Evolutionary conservation across 2,113 vertebrate genomes (phyloP).

Genomic region (Rhinogobius similis): DNA sequence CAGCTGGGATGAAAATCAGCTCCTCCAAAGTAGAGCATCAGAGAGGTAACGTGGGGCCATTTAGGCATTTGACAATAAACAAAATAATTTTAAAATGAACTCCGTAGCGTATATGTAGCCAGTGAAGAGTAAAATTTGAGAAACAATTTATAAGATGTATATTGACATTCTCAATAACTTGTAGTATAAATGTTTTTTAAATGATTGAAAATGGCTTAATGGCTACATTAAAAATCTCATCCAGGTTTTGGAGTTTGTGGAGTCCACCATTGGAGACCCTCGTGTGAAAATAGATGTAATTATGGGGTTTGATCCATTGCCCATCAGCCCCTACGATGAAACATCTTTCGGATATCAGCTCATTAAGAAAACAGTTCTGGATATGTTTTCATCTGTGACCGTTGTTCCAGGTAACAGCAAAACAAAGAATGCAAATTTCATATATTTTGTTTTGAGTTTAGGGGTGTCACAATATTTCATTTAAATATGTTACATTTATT

Average conservation of each 20-base stretch:
- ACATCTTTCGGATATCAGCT: constrained; percentile 86
- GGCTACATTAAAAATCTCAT: not conserved
- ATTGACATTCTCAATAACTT: not conserved
- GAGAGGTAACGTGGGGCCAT: too few relatives aligned
- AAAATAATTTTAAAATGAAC: too few relatives aligned
- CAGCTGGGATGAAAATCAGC: too few relatives aligned
- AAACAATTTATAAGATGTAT: not conserved
- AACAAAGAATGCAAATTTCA: not conserved
- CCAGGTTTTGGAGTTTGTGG: constrained; percentile 83
- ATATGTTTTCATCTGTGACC: constrained; percentile 85
- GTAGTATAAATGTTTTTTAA: not conserved
- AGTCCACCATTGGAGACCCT: constrained; percentile 81
- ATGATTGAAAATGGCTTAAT: not conserved
- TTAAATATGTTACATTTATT: not conserved
- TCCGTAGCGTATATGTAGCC: too few relatives aligned
- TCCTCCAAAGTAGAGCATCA: too few relatives aligned
- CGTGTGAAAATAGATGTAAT: constrained; percentile 84
- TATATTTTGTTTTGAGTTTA: not conserved
- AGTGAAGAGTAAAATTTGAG: too few relatives aligned
- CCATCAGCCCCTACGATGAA: constrained; percentile 84
- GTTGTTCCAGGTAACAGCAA: constrained; percentile 83
- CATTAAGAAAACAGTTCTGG: constrained; percentile 84
- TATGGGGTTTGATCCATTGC: constrained; percentile 83
- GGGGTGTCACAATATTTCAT: not conserved
- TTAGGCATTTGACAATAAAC: too few relatives aligned